Evolutionary conservation across 2,113 vertebrate species (phyloP).

Genomic region (Holacanthus passer): DNA sequence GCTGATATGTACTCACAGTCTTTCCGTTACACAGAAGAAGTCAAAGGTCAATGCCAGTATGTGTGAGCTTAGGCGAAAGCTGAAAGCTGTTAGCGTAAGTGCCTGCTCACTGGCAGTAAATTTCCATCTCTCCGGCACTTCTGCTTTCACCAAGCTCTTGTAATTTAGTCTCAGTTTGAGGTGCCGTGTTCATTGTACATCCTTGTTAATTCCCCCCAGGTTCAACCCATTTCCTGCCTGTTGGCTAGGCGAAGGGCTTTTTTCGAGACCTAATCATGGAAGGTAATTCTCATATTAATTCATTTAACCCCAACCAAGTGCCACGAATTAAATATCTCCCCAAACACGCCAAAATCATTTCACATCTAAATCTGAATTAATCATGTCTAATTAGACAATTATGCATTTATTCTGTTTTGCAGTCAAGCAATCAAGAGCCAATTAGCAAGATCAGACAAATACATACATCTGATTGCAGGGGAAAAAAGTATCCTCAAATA

Average conservation of each 20-base stretch:
- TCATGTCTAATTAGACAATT: constrained; percentile 70
- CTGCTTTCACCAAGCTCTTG: neutral
- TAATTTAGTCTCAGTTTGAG: constrained; percentile 44
- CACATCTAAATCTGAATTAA: constrained; percentile 67
- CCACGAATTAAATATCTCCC: constrained; percentile 70
- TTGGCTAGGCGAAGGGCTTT: constrained; percentile 47
- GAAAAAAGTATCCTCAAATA: constrained; percentile 27
- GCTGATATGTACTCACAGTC: neutral
- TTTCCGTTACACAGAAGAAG: neutral
- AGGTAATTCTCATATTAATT: constrained; percentile 62
- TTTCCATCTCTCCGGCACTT: constrained; percentile 14
- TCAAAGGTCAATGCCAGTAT: neutral
- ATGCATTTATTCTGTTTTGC: constrained; percentile 72
- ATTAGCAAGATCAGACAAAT: constrained; percentile 48
- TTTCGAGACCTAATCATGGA: constrained; percentile 45
- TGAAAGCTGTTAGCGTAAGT: neutral
- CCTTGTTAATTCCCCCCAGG: constrained; percentile 48
- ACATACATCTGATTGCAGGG: constrained; percentile 14
- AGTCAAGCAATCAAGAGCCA: constrained; percentile 58
- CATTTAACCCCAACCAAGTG: constrained; percentile 75
- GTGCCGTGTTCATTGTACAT: constrained; percentile 18
- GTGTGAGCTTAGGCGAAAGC: neutral
- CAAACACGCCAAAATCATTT: constrained; percentile 68
- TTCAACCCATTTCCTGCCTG: constrained; percentile 49
- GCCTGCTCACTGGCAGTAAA: neutral